A percentile compares a stretch with the other conserved stretches of the same genome.
Conservation (phyloP, 2,113 vertebrate genomes). For the Chascanopsetta lugubris region DNA sequence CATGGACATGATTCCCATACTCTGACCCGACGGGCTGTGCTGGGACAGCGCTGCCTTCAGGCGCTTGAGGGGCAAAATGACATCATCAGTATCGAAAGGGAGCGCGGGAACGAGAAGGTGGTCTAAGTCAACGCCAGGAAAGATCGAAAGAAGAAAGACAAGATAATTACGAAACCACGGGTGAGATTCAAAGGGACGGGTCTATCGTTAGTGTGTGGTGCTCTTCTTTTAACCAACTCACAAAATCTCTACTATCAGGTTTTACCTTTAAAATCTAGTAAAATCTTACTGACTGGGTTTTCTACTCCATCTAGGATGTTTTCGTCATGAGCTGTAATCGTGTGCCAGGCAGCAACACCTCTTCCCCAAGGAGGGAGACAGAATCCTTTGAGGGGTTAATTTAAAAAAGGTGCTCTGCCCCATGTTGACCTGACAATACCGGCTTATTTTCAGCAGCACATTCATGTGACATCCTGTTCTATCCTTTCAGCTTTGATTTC, state of each 20-base stretch:
- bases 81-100: constrained; percentile 14
- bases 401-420: background rate
- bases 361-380: background rate
- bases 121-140: background rate
- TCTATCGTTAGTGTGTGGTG: background rate
- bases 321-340: background rate
- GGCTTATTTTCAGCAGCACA: constrained; percentile 16
- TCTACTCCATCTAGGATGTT: background rate
- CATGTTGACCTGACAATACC: constrained; percentile 1
- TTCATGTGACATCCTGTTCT: constrained; percentile 45
- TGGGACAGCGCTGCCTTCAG: constrained; percentile 93
- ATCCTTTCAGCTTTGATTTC: background rate
- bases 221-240: too few relatives aligned
- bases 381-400: background rate
- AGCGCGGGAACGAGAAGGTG: background rate
- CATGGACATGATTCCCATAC: constrained; percentile 82
- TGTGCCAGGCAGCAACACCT: background rate
- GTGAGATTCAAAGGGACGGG: background rate
- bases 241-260: background rate
- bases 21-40: constrained; percentile 86
- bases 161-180: background rate
- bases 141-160: background rate
- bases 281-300: background rate
- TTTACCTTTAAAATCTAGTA: background rate
- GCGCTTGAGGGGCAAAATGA: constrained; percentile 78